Evolutionary conservation across 2,888 invertebrate genomes (phyloP), one percentile per base, ranked within the genome.

Genomic region (Hedya salicella): DNA sequence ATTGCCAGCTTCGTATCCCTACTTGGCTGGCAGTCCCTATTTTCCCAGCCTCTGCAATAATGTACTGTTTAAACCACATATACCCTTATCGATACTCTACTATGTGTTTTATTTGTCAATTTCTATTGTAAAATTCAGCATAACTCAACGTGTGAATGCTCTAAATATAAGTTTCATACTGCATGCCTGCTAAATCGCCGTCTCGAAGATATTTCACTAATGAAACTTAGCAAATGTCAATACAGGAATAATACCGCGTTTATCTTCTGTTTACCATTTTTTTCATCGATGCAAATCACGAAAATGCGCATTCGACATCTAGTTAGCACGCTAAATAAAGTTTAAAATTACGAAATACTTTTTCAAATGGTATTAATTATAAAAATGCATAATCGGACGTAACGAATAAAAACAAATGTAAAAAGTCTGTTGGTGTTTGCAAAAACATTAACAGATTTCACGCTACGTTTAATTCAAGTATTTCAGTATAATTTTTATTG

Each of bases 361-460:
- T 57, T 57, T 57, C 44, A 32, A 46, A 17, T 32, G n/a, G 16
- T 42, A 44, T 14, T 17, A 46, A 46, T 57, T 14, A 17, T 19
- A 42, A 30, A n/a, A 11, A 14, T 16, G 5, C 16, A 2, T 5
- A 49, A 5, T 30, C 36, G 1, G 0, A 36, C 36, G 11, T 13
- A 56, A 17, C 13, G 30, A 56, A 30, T 57, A 0, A 3, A n/a
- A 3, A 32, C 13, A 19, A 16, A 30, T 8, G 16, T 3, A 56
- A 56, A 56, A 56, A 42, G 11, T 17, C 1, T 8, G 30, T 44
- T 16, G 11, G 8, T 11, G 13, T 6, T 56, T 3, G n/a, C 3
- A 57, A 57, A 57, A 44, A 57, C 4, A n/a, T 32, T 13, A 8
- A 36, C 17, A 44, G 13, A 57, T 57, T 57, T 57, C 46, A 57